Evolutionary conservation across 2,797 vertebrate species (phyloP).

Genomic region (Bradypodion pumilum): DNA sequence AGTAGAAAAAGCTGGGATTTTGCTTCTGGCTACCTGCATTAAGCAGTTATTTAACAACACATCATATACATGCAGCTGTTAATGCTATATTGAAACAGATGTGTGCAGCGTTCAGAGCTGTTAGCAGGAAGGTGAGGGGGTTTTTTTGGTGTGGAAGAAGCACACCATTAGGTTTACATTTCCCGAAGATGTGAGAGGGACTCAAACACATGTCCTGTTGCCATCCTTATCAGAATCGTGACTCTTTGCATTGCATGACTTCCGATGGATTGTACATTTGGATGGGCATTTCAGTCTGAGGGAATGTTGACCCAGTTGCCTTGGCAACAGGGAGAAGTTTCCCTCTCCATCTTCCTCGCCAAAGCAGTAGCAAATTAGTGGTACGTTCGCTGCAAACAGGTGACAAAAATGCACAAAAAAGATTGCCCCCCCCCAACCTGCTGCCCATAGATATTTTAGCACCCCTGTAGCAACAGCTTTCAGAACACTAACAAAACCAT

Average conservation of each 20-base stretch:
- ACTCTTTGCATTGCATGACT: too few relatives aligned
- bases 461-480: neutral
- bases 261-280: neutral
- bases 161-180: neutral
- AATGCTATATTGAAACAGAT: neutral
- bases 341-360: neutral
- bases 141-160: neutral
- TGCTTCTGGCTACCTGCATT: neutral
- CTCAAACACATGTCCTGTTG: neutral
- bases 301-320: constrained; percentile 6
- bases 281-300: neutral
- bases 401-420: neutral
- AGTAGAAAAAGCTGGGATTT: neutral
- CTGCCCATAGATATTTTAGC: neutral
- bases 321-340: constrained; percentile 3
- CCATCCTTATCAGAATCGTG: too few relatives aligned
- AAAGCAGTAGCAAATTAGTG: neutral
- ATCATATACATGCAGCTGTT: neutral
- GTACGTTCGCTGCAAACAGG: neutral
- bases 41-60: neutral
- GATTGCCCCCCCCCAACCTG: too few relatives aligned
- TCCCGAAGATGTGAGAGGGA: too few relatives aligned
- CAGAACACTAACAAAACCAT: neutral
- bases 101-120: too few relatives aligned
- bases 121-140: neutral